phyloP scores from a whole-genome alignment of 2,113 vertebrate genomes.

The Burhinus oedicnemus region DNA sequence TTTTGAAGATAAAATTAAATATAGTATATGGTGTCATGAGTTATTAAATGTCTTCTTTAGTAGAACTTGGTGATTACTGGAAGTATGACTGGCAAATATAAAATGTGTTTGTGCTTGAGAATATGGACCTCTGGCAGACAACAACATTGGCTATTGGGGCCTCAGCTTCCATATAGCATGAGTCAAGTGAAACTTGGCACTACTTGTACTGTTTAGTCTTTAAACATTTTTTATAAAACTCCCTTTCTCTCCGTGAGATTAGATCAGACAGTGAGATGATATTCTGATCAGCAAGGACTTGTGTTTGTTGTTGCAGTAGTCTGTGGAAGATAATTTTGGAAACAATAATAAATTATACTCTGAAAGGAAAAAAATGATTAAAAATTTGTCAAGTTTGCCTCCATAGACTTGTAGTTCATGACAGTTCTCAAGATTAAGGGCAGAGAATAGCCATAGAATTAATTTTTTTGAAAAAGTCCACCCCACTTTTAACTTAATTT shows the following conservation, averaged over 20 bases:
- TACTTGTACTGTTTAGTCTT: constrained; percentile 27
- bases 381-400: not conserved
- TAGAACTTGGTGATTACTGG: not conserved
- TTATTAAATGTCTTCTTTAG: constrained; percentile 17
- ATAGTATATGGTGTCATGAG: not conserved
- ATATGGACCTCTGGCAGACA: not conserved
- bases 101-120: constrained; percentile 46
- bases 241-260: constrained; percentile 24
- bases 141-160: not conserved
- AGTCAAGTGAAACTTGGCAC: constrained; percentile 52
- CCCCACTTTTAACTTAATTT: not conserved
- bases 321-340: constrained; percentile 25
- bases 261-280: constrained; percentile 8
- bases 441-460: not conserved
- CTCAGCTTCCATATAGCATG: constrained; percentile 32
- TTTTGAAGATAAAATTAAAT: constrained; percentile 32
- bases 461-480: not conserved
- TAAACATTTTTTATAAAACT: constrained; percentile 29
- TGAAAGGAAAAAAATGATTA: not conserved
- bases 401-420: not conserved
- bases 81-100: constrained; percentile 6
- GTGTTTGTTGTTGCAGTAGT: not conserved
- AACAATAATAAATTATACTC: not conserved
- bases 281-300: not conserved
- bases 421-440: not conserved